Conservation (phyloP, 2,113 vertebrate genomes). For the Pterocles burchelli region DNA sequence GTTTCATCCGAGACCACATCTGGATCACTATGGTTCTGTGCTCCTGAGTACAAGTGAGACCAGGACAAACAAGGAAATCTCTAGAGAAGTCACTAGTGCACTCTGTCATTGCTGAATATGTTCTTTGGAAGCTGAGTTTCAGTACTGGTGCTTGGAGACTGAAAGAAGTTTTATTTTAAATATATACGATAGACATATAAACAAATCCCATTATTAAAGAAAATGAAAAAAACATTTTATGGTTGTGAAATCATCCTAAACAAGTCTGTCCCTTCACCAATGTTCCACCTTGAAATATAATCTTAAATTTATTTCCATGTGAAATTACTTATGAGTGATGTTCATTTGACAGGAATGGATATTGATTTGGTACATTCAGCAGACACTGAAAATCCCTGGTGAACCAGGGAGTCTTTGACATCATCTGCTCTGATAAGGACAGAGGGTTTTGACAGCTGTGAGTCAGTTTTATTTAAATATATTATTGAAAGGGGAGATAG, state of each 20-base stretch:
- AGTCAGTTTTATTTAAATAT: neutral
- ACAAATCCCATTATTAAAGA: accelerated
- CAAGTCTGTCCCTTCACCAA: neutral
- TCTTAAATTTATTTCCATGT: neutral
- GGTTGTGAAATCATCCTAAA: neutral
- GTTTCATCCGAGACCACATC: neutral
- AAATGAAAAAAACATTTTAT: neutral
- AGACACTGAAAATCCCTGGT: neutral
- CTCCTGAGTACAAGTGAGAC: neutral
- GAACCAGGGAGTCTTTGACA: neutral
- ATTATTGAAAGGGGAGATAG: neutral
- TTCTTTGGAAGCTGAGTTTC: neutral
- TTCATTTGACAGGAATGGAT: neutral
- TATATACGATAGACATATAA: neutral
- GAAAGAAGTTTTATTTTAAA: neutral
- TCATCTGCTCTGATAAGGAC: neutral
- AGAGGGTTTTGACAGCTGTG: neutral
- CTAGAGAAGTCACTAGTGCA: neutral
- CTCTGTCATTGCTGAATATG: neutral
- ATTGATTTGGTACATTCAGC: neutral
- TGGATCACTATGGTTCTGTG: neutral
- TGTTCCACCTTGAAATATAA: neutral
- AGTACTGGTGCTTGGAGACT: neutral
- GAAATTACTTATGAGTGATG: neutral
- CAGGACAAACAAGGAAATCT: neutral